phyloP scores from a whole-genome alignment of 2,113 vertebrate species.

The Carassius carassius region DNA sequence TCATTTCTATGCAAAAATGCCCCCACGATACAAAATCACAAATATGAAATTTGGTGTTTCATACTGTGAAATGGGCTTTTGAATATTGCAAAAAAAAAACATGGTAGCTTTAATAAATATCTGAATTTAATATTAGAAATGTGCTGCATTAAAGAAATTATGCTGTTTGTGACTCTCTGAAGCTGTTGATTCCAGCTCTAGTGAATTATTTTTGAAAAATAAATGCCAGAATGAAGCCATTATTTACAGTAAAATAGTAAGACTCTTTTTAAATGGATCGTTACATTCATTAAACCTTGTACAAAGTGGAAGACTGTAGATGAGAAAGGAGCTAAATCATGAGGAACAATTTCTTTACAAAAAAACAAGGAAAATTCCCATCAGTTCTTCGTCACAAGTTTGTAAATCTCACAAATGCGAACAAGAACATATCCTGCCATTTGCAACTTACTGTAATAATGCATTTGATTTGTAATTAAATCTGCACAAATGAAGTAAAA shows the following conservation, averaged over 20 bases:
- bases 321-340: not conserved
- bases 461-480: not conserved
- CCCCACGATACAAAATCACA: not conserved
- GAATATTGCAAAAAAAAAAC: not conserved
- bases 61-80: not conserved
- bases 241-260: no score
- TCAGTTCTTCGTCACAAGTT: not conserved
- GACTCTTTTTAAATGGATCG: not conserved
- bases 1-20: constrained; percentile 33
- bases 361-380: not conserved
- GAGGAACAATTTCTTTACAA: not conserved
- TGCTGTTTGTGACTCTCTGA: not conserved
- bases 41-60: not conserved
- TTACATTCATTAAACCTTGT: not conserved
- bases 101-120: not conserved
- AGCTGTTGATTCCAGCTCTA: not conserved
- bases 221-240: no score
- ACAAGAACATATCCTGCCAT: not conserved
- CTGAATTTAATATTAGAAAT: not conserved
- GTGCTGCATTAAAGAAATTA: not conserved
- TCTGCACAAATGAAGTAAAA: no score
- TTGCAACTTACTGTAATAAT: no score
- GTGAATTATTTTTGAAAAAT: not conserved
- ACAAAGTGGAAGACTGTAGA: not conserved
- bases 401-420: not conserved